Percentiles rank a stretch among this genome's conserved stretches.
These are phyloP conservation scores for Novumbra hubbsi DNA, from an alignment of 2,797 vertebrate genomes.

Conservation along the genomic window DNA sequence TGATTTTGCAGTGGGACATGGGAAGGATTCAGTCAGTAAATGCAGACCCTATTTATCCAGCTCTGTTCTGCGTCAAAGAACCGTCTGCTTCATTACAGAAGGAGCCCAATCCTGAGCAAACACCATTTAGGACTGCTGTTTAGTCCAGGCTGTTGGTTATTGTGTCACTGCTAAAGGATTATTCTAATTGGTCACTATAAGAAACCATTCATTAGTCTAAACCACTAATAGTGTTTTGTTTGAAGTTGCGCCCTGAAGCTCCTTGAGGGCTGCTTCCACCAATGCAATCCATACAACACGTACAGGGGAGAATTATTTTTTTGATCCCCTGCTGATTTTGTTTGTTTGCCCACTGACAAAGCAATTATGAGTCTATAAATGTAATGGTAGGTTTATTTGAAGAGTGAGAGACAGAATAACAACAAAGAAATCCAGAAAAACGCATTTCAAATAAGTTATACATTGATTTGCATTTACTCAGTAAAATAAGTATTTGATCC, in stretches of 20 bases:
- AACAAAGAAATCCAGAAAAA: no score
- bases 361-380: no score
- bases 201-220: conserved; percentile 47
- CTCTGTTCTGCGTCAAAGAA: conserved; percentile 53
- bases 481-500: no score
- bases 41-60: conserved; percentile 53
- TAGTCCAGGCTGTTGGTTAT: conserved; percentile 41
- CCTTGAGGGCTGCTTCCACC: conserved; percentile 30
- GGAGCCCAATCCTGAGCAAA: conserved; percentile 42
- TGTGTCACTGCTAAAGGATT: conserved; percentile 44
- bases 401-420: no score
- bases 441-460: no score
- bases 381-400: no score
- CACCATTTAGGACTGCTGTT: conserved; percentile 2
- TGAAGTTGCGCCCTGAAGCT: conserved; percentile 29
- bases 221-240: conserved; percentile 38
- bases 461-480: no score
- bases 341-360: no score
- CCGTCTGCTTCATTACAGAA: conserved; percentile 53
- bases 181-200: conserved; percentile 47
- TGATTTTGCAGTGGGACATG: conserved; percentile 51
- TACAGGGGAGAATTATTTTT: no score
- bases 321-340: no score
- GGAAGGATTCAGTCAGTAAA: conserved; percentile 53
- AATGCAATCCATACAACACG: conserved; percentile 18